These are phyloP conservation scores for Ophion obscuratus DNA, from an alignment of 2,888 invertebrate species.

Conservation along the genomic window DNA sequence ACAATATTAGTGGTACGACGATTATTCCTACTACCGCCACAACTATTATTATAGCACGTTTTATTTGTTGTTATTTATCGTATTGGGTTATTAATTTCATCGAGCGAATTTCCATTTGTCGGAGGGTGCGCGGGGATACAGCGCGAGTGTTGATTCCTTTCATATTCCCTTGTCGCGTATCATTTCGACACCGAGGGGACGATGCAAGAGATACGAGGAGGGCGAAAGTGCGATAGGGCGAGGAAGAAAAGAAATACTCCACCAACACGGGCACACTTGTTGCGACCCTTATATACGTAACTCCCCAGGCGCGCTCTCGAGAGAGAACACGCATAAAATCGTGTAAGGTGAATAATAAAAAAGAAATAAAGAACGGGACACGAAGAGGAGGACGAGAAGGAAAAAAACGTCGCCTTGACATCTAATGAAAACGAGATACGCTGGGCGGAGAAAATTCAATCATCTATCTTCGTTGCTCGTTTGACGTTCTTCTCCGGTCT, in stretches of 20 bases:
- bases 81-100: neutral
- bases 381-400: neutral
- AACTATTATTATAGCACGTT: neutral
- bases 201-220: conserved; percentile 10
- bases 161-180: neutral
- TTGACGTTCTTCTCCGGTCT: no score
- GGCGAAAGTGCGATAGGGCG: conserved; percentile 2
- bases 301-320: neutral
- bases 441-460: neutral
- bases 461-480: neutral
- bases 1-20: no score
- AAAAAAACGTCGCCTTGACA: neutral
- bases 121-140: neutral
- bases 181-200: neutral
- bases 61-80: neutral
- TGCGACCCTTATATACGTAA: conserved; percentile 20
- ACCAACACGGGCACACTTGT: conserved; percentile 48
- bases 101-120: neutral
- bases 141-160: neutral
- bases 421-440: neutral
- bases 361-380: neutral
- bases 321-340: neutral
- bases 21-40: neutral
- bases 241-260: conserved; percentile 35
- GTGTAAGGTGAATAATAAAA: neutral